These are phyloP conservation scores for Chesias legatella DNA, from an alignment of 2,888 invertebrate genomes.

Conservation along the genomic window DNA sequence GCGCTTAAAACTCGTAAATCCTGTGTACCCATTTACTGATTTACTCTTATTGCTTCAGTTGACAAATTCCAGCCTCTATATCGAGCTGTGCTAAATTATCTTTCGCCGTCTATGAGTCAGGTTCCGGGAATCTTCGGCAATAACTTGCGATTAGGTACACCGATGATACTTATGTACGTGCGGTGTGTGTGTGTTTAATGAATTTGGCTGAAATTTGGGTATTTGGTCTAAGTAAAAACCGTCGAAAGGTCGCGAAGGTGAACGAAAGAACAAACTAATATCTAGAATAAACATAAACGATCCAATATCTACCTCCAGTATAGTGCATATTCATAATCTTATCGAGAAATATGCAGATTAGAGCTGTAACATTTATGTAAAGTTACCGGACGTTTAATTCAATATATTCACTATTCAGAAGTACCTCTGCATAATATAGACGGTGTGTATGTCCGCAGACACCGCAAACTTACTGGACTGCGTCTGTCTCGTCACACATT, in stretches of 20 bases:
- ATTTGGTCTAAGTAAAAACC: no score
- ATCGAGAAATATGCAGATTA: not conserved
- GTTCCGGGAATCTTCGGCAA: conserved; percentile 55
- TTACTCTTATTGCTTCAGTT: conserved; percentile 31
- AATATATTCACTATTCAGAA: conserved; percentile 12
- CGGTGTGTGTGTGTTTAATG: conserved; percentile 1
- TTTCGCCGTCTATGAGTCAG: conserved; percentile 56
- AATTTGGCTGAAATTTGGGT: no score
- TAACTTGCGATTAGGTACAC: conserved; percentile 37
- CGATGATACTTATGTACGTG: conserved; percentile 10
- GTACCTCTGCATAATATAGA: conserved; percentile 8
- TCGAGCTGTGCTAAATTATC: conserved; percentile 52
- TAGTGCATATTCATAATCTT: not conserved
- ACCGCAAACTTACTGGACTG: conserved; percentile 45
- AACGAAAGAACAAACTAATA: no score
- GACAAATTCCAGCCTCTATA: conserved; percentile 54
- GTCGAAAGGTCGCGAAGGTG: no score
- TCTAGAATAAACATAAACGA: no score
- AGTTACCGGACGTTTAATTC: conserved; percentile 9
- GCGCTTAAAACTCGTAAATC: conserved; percentile 6
- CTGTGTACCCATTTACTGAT: conserved; percentile 11
- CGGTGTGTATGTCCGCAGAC: conserved; percentile 20
- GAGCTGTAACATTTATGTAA: conserved; percentile 1
- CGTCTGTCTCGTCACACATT: conserved; percentile 33
- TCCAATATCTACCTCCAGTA: no score